Percentiles rank a stretch among this genome's conserved stretches.
Conservation (phyloP, 1,140 invertebrate genomes). For the Conus betulinus region DNA sequence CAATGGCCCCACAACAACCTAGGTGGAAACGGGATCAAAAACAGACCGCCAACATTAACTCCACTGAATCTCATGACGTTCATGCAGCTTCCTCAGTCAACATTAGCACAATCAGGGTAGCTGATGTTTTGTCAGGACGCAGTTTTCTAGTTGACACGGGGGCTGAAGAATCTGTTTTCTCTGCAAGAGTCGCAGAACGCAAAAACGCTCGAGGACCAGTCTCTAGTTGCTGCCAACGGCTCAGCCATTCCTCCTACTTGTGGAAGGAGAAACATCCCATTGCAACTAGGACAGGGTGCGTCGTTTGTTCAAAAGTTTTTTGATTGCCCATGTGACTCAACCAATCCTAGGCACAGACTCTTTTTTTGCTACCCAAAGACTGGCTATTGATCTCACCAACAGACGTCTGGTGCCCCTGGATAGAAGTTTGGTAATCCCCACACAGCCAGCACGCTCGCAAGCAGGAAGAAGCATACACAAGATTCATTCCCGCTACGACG, state of each 20-base stretch:
- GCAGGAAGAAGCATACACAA: not conserved
- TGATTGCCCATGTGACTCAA: not conserved
- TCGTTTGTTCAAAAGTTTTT: not conserved
- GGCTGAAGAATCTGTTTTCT: conserved; percentile 19
- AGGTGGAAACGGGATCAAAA: not conserved
- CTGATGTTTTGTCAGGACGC: not conserved
- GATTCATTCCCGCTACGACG: conserved; percentile 2
- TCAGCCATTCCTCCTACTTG: not conserved
- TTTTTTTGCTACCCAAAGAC: not conserved
- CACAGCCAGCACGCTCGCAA: not conserved
- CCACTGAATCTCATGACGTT: not conserved
- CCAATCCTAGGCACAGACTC: not conserved
- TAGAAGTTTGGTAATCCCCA: not conserved
- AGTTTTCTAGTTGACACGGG: not conserved
- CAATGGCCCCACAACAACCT: not conserved
- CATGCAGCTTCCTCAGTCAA: not conserved
- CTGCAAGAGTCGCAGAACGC: not conserved
- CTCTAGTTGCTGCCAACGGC: too few relatives aligned
- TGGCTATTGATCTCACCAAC: not conserved
- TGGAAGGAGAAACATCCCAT: not conserved
- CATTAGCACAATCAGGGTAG: too few relatives aligned
- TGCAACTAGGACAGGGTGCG: not conserved
- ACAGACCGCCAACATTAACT: not conserved
- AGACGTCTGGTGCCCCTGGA: not conserved
- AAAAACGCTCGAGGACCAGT: too few relatives aligned